phyloP scores from a whole-genome alignment of 2,113 vertebrate genomes.

The Choloepus hoffmanni region DNA sequence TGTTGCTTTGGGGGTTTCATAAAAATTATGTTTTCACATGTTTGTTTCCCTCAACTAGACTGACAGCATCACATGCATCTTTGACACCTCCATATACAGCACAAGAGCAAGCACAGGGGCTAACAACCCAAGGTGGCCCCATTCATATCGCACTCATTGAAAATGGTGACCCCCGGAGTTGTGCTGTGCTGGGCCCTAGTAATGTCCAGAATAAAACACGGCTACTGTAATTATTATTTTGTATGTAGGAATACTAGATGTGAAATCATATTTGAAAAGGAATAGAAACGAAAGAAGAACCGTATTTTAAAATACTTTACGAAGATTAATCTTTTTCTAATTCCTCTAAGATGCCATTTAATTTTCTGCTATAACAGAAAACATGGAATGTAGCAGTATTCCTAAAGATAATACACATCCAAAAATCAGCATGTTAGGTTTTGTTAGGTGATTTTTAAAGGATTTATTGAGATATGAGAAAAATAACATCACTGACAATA shows the following conservation, averaged over 20 bases:
- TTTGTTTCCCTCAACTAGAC: slow-evolving; percentile 9
- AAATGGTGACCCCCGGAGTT: not conserved
- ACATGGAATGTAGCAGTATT: not conserved
- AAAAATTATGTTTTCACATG: slow-evolving; percentile 24
- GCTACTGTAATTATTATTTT: slow-evolving; percentile 29
- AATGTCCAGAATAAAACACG: slow-evolving; percentile 20
- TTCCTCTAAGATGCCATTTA: slow-evolving; percentile 36
- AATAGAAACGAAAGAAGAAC: not conserved
- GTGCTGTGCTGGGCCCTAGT: not conserved
- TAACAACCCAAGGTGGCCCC: not conserved
- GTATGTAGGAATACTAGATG: not conserved
- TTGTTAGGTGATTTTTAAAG: slow-evolving; percentile 22
- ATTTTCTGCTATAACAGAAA: slow-evolving; percentile 53
- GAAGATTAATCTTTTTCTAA: slow-evolving; percentile 6
- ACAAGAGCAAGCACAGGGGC: not conserved
- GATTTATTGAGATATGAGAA: slow-evolving; percentile 39
- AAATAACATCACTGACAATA: slow-evolving; percentile 56
- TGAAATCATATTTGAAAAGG: slow-evolving; percentile 48
- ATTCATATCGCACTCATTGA: not conserved
- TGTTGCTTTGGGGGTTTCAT: not conserved
- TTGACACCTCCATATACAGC: not conserved
- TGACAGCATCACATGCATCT: not conserved
- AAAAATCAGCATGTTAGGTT: slow-evolving; percentile 13
- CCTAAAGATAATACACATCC: not conserved
- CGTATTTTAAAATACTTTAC: not conserved